Evolutionary conservation across 2,888 invertebrate species (phyloP).

Genomic region (Nomada lathburiana): DNA sequence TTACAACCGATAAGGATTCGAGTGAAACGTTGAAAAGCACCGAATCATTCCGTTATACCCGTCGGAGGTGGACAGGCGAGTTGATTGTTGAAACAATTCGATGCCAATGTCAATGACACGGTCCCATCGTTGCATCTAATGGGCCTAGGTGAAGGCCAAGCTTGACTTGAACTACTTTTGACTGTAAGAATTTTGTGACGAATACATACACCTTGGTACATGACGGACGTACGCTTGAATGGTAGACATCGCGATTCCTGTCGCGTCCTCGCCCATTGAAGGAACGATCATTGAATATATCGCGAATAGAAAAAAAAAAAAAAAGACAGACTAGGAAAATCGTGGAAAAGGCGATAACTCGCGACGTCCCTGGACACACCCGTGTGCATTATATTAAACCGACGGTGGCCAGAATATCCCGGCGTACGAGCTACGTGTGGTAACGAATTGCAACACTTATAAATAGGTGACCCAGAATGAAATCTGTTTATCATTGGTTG

Average conservation of each 20-base stretch:
- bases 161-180: conserved; percentile 58
- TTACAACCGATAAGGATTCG: too few relatives aligned
- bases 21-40: not conserved
- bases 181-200: conserved; percentile 27
- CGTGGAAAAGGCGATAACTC: not conserved
- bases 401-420: conserved; percentile 68
- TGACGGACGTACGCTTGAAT: not conserved
- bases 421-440: conserved; percentile 67
- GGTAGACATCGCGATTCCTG: not conserved
- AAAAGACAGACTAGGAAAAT: not conserved
- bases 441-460: conserved; percentile 75
- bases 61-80: conserved; percentile 4
- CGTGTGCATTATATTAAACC: conserved; percentile 63
- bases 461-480: conserved; percentile 80
- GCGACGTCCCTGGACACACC: conserved; percentile 29
- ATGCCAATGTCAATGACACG: conserved; percentile 53
- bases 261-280: too few relatives aligned
- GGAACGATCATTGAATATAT: not conserved
- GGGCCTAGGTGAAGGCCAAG: conserved; percentile 36
- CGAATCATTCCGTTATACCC: not conserved
- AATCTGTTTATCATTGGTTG: conserved; percentile 76
- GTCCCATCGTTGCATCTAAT: conserved; percentile 17
- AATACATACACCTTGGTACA: not conserved
- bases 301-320: not conserved
- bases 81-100: conserved; percentile 34